These are phyloP conservation scores for Conomelus anceps DNA, from an alignment of 2,888 invertebrate genomes.

Conservation along the genomic window DNA sequence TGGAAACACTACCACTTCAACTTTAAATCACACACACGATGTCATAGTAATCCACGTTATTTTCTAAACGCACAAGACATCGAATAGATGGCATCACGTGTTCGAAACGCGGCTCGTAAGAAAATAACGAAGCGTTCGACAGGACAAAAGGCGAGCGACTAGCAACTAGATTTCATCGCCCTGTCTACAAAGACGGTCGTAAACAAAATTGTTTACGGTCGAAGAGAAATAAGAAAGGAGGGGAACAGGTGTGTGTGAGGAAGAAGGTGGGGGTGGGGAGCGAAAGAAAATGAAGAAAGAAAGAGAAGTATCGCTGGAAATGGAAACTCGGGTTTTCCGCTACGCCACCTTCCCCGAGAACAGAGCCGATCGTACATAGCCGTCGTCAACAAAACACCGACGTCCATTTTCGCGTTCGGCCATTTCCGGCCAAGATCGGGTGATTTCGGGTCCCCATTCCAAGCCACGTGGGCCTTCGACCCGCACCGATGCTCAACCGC, in stretches of 20 bases:
- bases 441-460: constrained; percentile 7
- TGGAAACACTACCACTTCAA: too few relatives aligned
- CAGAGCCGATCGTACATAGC: background rate
- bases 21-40: too few relatives aligned
- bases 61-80: background rate
- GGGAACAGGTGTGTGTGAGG: too few relatives aligned
- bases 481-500: background rate
- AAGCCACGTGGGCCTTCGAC: background rate
- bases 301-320: background rate
- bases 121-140: background rate
- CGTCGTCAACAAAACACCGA: background rate
- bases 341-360: background rate
- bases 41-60: too few relatives aligned
- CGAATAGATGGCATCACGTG: too few relatives aligned
- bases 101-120: background rate
- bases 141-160: background rate
- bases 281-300: background rate
- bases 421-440: constrained; percentile 11
- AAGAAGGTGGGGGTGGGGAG: background rate
- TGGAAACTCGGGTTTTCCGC: background rate
- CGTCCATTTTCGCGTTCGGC: background rate
- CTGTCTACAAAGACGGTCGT: background rate
- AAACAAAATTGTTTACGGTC: background rate
- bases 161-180: background rate
- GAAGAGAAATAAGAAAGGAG: too few relatives aligned